These are phyloP conservation scores for Scomber scombrus DNA, from an alignment of 2,113 vertebrate genomes.

Conservation along the genomic window DNA sequence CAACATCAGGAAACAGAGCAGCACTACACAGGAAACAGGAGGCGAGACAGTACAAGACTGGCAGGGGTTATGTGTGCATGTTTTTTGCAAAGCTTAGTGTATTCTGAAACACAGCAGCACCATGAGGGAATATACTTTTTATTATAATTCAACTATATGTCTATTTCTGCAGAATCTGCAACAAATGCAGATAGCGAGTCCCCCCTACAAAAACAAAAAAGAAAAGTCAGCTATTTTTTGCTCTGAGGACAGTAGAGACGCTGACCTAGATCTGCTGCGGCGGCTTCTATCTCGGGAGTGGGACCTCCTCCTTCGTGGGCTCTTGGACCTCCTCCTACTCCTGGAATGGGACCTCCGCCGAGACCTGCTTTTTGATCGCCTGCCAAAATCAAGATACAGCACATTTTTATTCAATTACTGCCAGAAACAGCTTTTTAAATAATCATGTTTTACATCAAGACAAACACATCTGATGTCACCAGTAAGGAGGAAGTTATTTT, in stretches of 20 bases:
- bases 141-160: too few relatives aligned
- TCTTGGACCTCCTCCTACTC: conserved; percentile 94
- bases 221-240: not conserved
- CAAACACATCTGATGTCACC: not conserved
- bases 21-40: too few relatives aligned
- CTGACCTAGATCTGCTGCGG: conserved; percentile 92
- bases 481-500: not conserved
- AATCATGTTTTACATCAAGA: not conserved
- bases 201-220: not conserved
- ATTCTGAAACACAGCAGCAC: too few relatives aligned
- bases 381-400: conserved; percentile 49
- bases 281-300: conserved; percentile 92
- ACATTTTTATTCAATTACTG: not conserved
- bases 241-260: not conserved
- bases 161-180: too few relatives aligned
- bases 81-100: too few relatives aligned
- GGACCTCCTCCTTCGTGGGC: conserved; percentile 91
- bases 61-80: too few relatives aligned
- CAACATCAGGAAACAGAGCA: not conserved
- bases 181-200: too few relatives aligned
- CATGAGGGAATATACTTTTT: too few relatives aligned
- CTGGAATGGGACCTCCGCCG: conserved; percentile 93
- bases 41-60: too few relatives aligned
- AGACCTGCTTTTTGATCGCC: conserved; percentile 94
- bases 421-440: not conserved